A percentile compares a stretch with the other conserved stretches of the same genome.
phyloP scores from a whole-genome alignment of 2,797 vertebrate genomes.

The Clarias pachynema region DNA sequence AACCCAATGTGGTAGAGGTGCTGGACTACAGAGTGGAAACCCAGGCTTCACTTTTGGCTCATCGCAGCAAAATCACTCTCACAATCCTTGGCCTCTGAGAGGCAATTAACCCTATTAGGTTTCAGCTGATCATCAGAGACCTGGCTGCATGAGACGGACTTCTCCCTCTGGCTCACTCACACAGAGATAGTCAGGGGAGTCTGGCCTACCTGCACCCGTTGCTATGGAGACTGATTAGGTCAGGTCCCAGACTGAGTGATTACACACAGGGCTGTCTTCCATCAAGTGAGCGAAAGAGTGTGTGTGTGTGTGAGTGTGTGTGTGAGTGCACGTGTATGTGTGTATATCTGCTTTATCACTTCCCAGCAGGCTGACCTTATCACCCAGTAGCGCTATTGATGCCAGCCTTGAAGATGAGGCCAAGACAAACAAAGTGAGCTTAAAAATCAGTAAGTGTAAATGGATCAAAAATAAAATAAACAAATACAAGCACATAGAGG shows the following conservation, averaged over 20 bases:
- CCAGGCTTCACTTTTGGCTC: slow-evolving; percentile 28
- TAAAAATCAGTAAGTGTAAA: slow-evolving; percentile 27
- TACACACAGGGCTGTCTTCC: slow-evolving; percentile 54
- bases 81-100: slow-evolving; percentile 68
- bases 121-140: slow-evolving; percentile 69
- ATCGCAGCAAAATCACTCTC: slow-evolving; percentile 58
- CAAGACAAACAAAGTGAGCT: slow-evolving; percentile 47
- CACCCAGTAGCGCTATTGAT: slow-evolving; percentile 61
- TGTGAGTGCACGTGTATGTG: slow-evolving; percentile 16
- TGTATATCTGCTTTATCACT: slow-evolving; percentile 66
- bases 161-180: slow-evolving; percentile 24
- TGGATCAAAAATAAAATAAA: not conserved
- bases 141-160: slow-evolving; percentile 61
- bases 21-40: not conserved
- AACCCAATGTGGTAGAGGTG: slow-evolving; percentile 16
- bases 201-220: slow-evolving; percentile 58
- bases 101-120: slow-evolving; percentile 75
- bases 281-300: slow-evolving; percentile 18
- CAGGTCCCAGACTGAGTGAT: slow-evolving; percentile 62
- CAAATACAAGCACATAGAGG: not conserved
- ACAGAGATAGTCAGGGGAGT: slow-evolving; percentile 12
- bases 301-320: slow-evolving; percentile 29
- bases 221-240: slow-evolving; percentile 68
- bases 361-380: slow-evolving; percentile 65
- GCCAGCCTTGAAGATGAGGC: slow-evolving; percentile 51